Evolutionary conservation across 2,797 vertebrate species (phyloP).

Genomic region (Characodon lateralis): DNA sequence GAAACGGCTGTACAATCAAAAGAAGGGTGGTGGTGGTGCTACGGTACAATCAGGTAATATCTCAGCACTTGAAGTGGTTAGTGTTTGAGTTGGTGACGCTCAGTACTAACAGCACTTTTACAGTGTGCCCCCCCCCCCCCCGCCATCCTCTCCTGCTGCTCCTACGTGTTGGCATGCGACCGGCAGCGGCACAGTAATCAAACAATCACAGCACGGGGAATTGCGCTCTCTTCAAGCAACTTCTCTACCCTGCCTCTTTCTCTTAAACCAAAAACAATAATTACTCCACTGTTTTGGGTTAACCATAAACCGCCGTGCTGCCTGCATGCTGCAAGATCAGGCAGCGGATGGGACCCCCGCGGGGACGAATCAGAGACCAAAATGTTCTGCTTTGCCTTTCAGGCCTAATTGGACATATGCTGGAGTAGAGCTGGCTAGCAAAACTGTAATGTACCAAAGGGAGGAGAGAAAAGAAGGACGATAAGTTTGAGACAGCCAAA

Average conservation of each 20-base stretch:
- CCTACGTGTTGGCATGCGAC: conserved; percentile 62
- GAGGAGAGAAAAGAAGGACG: conserved; percentile 31
- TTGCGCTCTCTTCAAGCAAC: conserved; percentile 88
- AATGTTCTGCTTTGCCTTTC: conserved; percentile 80
- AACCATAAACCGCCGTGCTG: conserved; percentile 88
- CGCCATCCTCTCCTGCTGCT: conserved; percentile 18
- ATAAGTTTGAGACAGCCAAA: conserved; percentile 41
- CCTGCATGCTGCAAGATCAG: conserved; percentile 81
- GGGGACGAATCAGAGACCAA: conserved; percentile 82
- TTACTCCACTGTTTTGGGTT: conserved; percentile 95
- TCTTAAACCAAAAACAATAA: conserved; percentile 90
- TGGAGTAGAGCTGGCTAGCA: conserved; percentile 77
- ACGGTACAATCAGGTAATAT: conserved; percentile 55
- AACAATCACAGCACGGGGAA: conserved; percentile 92
- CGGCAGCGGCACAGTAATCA: conserved; percentile 89
- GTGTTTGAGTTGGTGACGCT: conserved; percentile 46
- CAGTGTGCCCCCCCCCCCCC: conserved; percentile 32
- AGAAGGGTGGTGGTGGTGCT: conserved; percentile 30
- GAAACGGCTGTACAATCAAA: conserved; percentile 64
- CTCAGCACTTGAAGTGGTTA: conserved; percentile 57
- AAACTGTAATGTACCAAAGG: conserved; percentile 69
- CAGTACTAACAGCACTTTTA: conserved; percentile 36
- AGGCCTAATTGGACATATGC: conserved; percentile 88
- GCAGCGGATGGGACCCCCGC: conserved; percentile 84
- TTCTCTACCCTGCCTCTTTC: conserved; percentile 71